Evolutionary conservation across 1,140 invertebrate genomes (phyloP).

Genomic region (Drosophila busckii): DNA sequence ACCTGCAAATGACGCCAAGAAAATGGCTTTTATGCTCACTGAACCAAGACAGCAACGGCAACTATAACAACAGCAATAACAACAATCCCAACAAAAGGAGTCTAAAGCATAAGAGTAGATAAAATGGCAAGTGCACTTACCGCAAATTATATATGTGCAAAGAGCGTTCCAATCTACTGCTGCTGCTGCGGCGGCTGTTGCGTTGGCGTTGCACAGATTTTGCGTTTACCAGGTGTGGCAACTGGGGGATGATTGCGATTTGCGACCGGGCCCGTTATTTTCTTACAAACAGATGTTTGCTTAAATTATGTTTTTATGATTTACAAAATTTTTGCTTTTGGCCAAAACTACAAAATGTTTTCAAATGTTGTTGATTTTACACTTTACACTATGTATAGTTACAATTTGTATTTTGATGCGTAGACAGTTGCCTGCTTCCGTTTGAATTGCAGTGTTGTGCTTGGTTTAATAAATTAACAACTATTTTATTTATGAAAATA

Average conservation of each 20-base stretch:
- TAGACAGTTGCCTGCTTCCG: too few relatives aligned
- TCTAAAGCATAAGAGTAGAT: constrained; percentile 23
- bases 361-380: too few relatives aligned
- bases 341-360: too few relatives aligned
- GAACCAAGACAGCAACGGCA: constrained; percentile 49
- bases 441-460: too few relatives aligned
- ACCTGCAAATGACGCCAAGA: constrained; percentile 58
- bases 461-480: too few relatives aligned
- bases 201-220: constrained; percentile 25
- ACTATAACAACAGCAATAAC: constrained; percentile 36
- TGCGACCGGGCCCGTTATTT: not conserved
- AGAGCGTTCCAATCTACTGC: constrained; percentile 23
- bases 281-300: too few relatives aligned
- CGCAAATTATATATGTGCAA: constrained; percentile 25
- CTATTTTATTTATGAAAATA: not conserved
- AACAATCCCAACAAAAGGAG: constrained; percentile 17
- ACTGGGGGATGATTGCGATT: constrained; percentile 4
- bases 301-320: too few relatives aligned
- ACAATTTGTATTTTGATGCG: too few relatives aligned
- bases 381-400: too few relatives aligned
- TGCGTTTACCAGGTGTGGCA: not conserved
- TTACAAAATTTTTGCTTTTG: too few relatives aligned
- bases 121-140: constrained; percentile 26
- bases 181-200: not conserved
- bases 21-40: constrained; percentile 56